Conservation (phyloP, 2,113 vertebrate species). For the Diphyllodes magnificus region DNA sequence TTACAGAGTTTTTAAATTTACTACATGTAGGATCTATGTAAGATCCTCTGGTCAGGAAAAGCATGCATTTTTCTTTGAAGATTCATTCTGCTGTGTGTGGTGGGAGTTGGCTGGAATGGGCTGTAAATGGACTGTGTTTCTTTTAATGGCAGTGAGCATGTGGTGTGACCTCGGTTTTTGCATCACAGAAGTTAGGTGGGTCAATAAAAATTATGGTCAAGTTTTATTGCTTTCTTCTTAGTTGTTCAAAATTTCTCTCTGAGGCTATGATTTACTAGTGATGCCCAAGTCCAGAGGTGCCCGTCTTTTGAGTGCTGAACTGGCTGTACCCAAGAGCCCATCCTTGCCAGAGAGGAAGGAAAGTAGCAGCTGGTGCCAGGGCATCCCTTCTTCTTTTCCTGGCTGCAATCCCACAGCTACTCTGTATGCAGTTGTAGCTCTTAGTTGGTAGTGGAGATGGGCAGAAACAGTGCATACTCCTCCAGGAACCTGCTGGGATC, state of each 20-base stretch:
- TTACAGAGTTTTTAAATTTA: not conserved
- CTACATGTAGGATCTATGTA: not conserved
- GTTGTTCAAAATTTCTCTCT: not conserved
- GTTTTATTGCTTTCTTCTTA: not conserved
- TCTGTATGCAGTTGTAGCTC: not conserved
- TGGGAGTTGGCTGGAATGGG: not conserved
- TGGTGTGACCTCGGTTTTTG: not conserved
- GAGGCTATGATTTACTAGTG: not conserved
- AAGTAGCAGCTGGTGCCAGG: not conserved
- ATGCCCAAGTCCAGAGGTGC: not conserved
- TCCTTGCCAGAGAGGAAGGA: fast-evolving
- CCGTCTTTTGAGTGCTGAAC: not conserved
- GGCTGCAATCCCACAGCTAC: not conserved
- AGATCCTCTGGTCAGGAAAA: not conserved
- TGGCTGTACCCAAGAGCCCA: not conserved
- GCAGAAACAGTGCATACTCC: not conserved
- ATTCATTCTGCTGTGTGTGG: not conserved
- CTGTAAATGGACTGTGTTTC: not conserved
- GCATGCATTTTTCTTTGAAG: not conserved
- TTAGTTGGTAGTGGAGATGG: not conserved
- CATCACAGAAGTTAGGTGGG: fast-evolving
- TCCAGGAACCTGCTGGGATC: not conserved
- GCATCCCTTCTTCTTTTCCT: not conserved
- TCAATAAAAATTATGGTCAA: not conserved
- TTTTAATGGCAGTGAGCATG: not conserved